A percentile compares a stretch with the other conserved stretches of the same genome.
These are phyloP conservation scores for Zonotrichia albicollis DNA, from an alignment of 2,797 vertebrate genomes.

Conservation along the genomic window DNA sequence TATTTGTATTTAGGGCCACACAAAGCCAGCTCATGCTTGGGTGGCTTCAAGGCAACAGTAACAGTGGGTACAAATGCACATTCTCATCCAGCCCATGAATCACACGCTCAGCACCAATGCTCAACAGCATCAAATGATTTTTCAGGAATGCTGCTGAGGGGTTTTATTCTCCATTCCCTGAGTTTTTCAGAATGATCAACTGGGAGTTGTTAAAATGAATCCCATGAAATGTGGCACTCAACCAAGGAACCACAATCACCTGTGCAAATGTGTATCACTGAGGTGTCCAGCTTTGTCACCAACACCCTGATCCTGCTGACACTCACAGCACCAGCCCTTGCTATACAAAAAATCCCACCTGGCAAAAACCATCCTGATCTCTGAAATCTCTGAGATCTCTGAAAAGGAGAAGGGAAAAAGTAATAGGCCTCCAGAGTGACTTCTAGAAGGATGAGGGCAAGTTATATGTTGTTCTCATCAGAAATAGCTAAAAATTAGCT, in stretches of 20 bases:
- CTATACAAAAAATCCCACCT: not conserved
- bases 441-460: not conserved
- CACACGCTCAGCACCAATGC: rapidly evolving
- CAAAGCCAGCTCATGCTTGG: rapidly evolving
- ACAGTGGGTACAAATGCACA: not conserved
- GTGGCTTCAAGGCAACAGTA: not conserved
- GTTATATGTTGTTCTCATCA: not conserved
- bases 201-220: not conserved
- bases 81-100: not conserved
- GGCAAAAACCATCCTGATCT: not conserved
- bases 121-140: not conserved
- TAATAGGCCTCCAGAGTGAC: not conserved
- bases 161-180: not conserved
- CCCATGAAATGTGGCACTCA: not conserved
- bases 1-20: not conserved
- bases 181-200: not conserved
- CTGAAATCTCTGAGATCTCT: not conserved
- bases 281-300: not conserved
- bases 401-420: not conserved
- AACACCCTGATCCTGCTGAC: rapidly evolving
- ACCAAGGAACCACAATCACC: not conserved
- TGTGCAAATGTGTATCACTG: rapidly evolving
- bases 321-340: not conserved
- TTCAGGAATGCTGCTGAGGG: not conserved
- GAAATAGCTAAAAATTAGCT: not conserved